Evolutionary conservation across 2,797 vertebrate species (phyloP), one percentile per base, ranked within the genome.

Genomic region (Aldrovandia affinis): DNA sequence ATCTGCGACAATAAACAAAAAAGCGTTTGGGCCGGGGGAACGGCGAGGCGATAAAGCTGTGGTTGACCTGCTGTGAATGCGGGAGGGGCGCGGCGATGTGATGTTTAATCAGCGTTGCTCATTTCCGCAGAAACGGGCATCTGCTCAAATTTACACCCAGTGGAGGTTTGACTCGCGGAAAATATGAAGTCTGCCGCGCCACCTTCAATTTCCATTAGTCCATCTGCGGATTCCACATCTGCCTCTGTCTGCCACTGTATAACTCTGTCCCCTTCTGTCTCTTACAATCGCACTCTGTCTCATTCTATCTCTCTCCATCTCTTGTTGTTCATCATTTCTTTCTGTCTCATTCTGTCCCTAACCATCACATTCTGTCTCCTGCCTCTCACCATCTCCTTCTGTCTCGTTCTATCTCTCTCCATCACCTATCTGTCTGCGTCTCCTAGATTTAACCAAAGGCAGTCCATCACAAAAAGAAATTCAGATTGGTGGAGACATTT

Each of bases 181-280:
- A 83, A 68, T 36, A 57, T 42, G 44, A 85, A 50, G 50, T 68
- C 42, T 65, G 61, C 25, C 1, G 18, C 9, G 18, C 8, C 47
- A 44, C 57, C 36, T 39, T 65, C 30, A 18, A 78, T 85, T 83
- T 78, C 33, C 75, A 85, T 85, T 75, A 83, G 36, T 78, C 82
- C 82, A 70, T 83, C 42, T 55, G 33, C 70, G 22, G 5, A 20
- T 44, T 75, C 22, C 1, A 44, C 39, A 8, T 75, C 70, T 39
- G 0, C 39, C 6, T 2, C 5, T 75, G 36, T 3, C 22, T 75
- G 18, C 39, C 70, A 14, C 4, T 36, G 65, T 70, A 20, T 57
- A 14, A 14, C 55, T 57, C 55, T 20, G 18, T 57, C 25, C 33
- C 25, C 63, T 10, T 30, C n/a, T 65, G 63, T 65, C 63, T 30